Conservation (phyloP, 2,888 invertebrate species). For the Drosophila pseudotakahashii region DNA sequence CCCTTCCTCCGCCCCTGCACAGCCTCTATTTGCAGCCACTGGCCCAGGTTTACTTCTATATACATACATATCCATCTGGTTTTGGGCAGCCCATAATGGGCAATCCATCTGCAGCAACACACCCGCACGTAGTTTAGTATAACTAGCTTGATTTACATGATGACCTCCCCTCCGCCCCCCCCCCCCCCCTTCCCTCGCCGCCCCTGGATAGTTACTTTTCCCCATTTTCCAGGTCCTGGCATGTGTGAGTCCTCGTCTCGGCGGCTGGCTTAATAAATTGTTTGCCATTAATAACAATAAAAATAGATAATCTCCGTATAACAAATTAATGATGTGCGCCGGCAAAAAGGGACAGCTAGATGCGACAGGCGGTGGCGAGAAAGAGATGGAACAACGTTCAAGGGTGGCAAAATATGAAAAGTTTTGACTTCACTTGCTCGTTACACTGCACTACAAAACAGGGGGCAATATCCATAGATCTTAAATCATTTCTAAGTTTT, state of each 20-base stretch:
- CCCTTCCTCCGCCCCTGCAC: not conserved
- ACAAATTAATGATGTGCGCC: conserved; percentile 81
- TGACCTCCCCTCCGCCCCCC: conserved; percentile 8
- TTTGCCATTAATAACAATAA: conserved; percentile 83
- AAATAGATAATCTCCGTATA: conserved; percentile 82
- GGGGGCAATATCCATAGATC: too few species aligned
- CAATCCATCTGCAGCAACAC: conserved; percentile 72
- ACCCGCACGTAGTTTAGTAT: conserved; percentile 79
- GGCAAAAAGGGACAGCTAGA: conserved; percentile 27
- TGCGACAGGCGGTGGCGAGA: conserved; percentile 6
- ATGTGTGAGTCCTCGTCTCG: conserved; percentile 54
- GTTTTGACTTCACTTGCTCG: conserved; percentile 34
- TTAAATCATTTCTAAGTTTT: too few species aligned
- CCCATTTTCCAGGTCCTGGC: conserved; percentile 29
- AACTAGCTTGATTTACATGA: conserved; percentile 74
- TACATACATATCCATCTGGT: conserved; percentile 21
- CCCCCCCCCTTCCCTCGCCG: too few species aligned
- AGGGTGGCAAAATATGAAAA: conserved; percentile 62
- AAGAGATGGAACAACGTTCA: not conserved
- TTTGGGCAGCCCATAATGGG: conserved; percentile 58
- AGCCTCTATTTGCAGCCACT: not conserved
- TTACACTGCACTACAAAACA: conserved; percentile 50
- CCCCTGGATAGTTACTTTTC: not conserved
- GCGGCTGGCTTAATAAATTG: conserved; percentile 79
- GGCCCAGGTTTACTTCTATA: too few species aligned